A percentile compares a stretch with the other conserved stretches of the same genome.
phyloP scores from a whole-genome alignment of 2,797 vertebrate species.

The Gymnothorax reevesii region DNA sequence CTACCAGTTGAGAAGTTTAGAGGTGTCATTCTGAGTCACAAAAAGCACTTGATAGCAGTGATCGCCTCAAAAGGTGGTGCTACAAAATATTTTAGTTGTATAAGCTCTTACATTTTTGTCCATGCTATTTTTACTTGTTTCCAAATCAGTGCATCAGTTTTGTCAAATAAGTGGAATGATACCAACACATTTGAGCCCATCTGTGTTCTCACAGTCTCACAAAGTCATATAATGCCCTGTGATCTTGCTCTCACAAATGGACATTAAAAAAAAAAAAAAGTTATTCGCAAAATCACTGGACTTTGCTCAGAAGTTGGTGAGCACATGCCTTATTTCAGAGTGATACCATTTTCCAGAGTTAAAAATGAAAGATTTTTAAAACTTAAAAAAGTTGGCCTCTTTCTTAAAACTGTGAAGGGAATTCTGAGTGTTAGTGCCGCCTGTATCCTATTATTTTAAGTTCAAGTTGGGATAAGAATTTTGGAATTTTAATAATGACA shows the following conservation, averaged over 20 bases:
- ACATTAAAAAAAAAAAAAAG: no score
- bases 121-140: no score
- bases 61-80: no score
- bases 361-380: not conserved
- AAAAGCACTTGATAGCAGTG: no score
- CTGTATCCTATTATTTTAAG: not conserved
- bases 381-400: not conserved
- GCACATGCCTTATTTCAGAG: not conserved
- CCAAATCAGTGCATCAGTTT: not conserved
- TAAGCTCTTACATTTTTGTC: no score
- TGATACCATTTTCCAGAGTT: not conserved
- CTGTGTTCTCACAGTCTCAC: no score
- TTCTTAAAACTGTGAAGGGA: not conserved
- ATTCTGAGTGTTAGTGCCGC: not conserved
- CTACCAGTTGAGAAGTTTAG: no score
- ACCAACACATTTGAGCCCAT: no score
- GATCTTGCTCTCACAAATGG: not conserved
- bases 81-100: no score
- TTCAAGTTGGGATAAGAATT: not conserved
- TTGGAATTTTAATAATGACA: constrained; percentile 3
- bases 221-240: not conserved
- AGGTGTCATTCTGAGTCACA: no score
- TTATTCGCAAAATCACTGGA: not conserved
- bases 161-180: no score
- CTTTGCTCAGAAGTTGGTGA: not conserved